Base-by-base conservation (phyloP, 2,888 invertebrate species). In the Keiferia lycopersicella region DNA sequence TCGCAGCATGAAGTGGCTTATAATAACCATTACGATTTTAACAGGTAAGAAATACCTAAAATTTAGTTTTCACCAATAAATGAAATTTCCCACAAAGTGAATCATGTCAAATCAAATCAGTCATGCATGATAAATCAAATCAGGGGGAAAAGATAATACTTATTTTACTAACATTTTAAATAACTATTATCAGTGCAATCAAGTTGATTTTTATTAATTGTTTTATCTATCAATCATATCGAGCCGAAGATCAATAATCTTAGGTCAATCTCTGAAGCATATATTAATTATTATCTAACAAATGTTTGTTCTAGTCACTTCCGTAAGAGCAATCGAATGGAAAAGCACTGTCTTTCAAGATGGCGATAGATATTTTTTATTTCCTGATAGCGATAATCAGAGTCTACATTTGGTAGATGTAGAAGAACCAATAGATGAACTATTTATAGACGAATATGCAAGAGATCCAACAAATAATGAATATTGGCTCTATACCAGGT, bases 401-500 rank as follows among this genome's bases (percentile, higher is more conserved):
- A 70, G 58, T 8, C 45, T 76, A 0, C 78, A 80, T 63, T 67
- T 81, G 7, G 78, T 85, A 0, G 84, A 85, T 64, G 63, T 74
- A 0, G 66, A 73, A 6, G 80, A 79, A 30, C 75, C 77, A 0
- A 69, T 73, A 1, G 80, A 83, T 59, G 65, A 72, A 6, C 70
- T 51, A 0, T 79, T 68, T 61, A 68, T 83, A 63, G 66, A 66
- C 2, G 63, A 67, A 34, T 77, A 71, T 62, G 53, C 69, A 4
- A 76, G 76, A 62, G 71, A 78, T 65, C 72, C 79, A 4, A 69
- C 65, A 16, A 75, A 78, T 63, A 83, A 81, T 57, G 72, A 53
- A 6, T 86, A 82, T 63, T 80, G 74, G 77, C 72, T 86, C 0
- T 84, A 65, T 62, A 85, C 85, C 0, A 81, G 84, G 84, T 83